These are phyloP conservation scores for Camponotus floridanus DNA, from an alignment of 1,140 invertebrate species.

Conservation along the genomic window DNA sequence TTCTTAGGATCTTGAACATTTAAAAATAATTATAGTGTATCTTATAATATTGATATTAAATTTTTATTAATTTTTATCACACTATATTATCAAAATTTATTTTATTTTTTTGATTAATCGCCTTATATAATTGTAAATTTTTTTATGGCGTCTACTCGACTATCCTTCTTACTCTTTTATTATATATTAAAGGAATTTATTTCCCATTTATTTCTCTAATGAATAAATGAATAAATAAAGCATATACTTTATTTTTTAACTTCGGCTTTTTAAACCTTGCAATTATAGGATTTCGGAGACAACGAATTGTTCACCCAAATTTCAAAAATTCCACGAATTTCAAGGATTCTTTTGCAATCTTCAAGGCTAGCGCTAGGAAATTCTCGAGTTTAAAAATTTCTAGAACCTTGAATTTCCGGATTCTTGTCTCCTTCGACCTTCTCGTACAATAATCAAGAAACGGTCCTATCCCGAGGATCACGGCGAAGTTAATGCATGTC, in stretches of 20 bases:
- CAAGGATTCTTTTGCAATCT: not conserved
- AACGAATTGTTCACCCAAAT: not conserved
- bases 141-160: no score
- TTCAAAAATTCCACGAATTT: not conserved
- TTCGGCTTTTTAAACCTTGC: not conserved
- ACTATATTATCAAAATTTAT: no score
- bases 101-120: no score
- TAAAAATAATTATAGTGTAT: not conserved
- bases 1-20: not conserved
- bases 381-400: not conserved
- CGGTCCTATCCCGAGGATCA: not conserved
- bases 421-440: not conserved
- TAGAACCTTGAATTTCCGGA: conserved; percentile 12
- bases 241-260: not conserved
- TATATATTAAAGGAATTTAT: no score
- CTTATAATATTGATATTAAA: no score
- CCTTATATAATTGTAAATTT: no score
- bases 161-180: no score
- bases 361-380: conserved; percentile 1
- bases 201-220: no score
- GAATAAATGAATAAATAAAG: no score
- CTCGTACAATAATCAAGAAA: not conserved
- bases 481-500: conserved; percentile 25
- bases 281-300: not conserved
- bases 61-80: no score